Conservation (phyloP, 2,888 invertebrate genomes). For the Acanthosepion lycidas region DNA sequence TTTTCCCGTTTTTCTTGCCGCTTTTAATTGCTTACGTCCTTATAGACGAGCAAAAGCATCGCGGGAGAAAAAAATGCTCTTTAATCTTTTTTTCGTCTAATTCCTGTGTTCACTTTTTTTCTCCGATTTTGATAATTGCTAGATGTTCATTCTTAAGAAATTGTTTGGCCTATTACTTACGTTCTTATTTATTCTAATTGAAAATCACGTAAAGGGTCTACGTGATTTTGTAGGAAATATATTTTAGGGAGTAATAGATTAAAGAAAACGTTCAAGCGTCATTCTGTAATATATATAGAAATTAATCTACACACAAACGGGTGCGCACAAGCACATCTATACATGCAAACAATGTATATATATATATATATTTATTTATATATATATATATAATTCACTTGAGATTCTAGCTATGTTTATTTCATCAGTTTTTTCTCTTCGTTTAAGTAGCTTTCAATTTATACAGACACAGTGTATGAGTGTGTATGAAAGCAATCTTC, state of each 20-base stretch:
- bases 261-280: neutral
- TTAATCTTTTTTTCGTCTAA: neutral
- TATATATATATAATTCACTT: neutral
- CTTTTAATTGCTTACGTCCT: neutral
- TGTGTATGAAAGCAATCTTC: too few species aligned
- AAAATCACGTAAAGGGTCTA: neutral
- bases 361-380: neutral
- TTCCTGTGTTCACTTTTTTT: neutral
- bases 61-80: neutral
- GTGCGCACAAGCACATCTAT: too few species aligned
- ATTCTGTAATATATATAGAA: neutral
- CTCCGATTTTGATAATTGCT: neutral
- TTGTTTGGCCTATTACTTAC: neutral
- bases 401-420: too few species aligned
- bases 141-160: too few species aligned
- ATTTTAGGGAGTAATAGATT: neutral
- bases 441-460: too few species aligned
- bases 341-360: neutral
- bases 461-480: too few species aligned
- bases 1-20: neutral
- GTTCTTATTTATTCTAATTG: neutral
- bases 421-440: too few species aligned
- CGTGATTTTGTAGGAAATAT: neutral
- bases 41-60: neutral
- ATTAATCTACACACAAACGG: neutral